Base-by-base conservation (phyloP, 2,888 invertebrate species). In the Calliphora vomitoria region DNA sequence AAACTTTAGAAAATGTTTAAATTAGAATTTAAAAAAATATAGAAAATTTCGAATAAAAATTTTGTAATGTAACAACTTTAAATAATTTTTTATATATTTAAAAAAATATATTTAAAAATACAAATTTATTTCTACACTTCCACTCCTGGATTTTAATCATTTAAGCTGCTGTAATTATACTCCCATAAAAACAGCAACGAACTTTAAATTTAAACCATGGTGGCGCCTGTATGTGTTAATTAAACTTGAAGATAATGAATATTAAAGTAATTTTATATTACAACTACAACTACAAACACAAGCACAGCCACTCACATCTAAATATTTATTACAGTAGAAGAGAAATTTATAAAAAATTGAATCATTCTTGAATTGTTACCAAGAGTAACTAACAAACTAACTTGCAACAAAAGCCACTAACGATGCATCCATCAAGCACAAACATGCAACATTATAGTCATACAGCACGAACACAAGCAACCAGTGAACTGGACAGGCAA, bases 201-300 rank as follows among this genome's bases (percentile, higher is more conserved):
- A 71, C 41, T 58, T 41, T 60, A 25, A 62, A 62, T 35, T 69
- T 35, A 13, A 31, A 81, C 1, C 64, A 20, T 82, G 53, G n/a
- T 55, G 81, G 81, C 81, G 81, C 81, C 72, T 44, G 44, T 11
- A 55, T 74, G 72, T 72, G 64, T 55, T 66, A 74, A 81, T 72
- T 81, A 72, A 72, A 72, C 71, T 15, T 80, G 8, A 25, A 81
- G 44, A 60, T 50, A 69, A 80, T 60, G 35, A n/a, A 15, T 53
- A 38, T 1, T 47, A 50, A 72, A 38, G 5, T 25, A 38, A 55
- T 25, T 38, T 31, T 25, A 25, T 25, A 25, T 25, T 25, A 25
- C 25, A 25, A 25, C 25, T 25, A 25, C 25, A 25, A 25, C 25
- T 25, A 25, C 25, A 25, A 25, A 25, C 25, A 25, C 25, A 25